phyloP scores from a whole-genome alignment of 1,140 invertebrate species.

The Aplysia californica region DNA sequence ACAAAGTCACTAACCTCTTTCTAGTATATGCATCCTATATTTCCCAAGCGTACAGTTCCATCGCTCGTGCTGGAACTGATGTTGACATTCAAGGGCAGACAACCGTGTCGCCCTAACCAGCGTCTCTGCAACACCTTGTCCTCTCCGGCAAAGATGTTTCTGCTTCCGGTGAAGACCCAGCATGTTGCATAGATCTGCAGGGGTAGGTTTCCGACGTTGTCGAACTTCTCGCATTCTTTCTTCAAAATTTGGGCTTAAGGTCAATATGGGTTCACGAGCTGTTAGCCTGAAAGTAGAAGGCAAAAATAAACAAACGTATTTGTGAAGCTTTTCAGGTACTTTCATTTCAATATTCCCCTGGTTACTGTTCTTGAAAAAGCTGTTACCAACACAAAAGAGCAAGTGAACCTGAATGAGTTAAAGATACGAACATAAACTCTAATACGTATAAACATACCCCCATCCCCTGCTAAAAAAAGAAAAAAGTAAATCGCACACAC shows the following conservation, averaged over 20 bases:
- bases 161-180: constrained; percentile 53
- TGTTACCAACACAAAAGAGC: neutral
- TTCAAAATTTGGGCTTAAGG: constrained; percentile 23
- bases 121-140: constrained; percentile 44
- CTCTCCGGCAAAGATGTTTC: constrained; percentile 49
- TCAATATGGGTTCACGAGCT: constrained; percentile 27
- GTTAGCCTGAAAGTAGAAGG: constrained; percentile 25
- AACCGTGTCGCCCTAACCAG: constrained; percentile 49
- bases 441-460: neutral
- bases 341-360: neutral
- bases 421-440: neutral
- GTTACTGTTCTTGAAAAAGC: neutral
- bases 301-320: neutral
- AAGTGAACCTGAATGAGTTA: neutral
- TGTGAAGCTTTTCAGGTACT: neutral
- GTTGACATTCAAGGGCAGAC: constrained; percentile 61
- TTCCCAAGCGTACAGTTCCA: constrained; percentile 65
- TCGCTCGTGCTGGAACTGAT: constrained; percentile 61
- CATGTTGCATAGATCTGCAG: constrained; percentile 47
- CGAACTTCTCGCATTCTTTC: constrained; percentile 21
- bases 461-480: no score
- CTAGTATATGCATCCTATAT: constrained; percentile 49
- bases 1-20: constrained; percentile 52
- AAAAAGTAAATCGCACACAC: no score
- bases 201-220: constrained; percentile 38